These are phyloP conservation scores for Poeciliopsis paucimaculata DNA, from an alignment of 2,797 vertebrate species.

Conservation along the genomic window DNA sequence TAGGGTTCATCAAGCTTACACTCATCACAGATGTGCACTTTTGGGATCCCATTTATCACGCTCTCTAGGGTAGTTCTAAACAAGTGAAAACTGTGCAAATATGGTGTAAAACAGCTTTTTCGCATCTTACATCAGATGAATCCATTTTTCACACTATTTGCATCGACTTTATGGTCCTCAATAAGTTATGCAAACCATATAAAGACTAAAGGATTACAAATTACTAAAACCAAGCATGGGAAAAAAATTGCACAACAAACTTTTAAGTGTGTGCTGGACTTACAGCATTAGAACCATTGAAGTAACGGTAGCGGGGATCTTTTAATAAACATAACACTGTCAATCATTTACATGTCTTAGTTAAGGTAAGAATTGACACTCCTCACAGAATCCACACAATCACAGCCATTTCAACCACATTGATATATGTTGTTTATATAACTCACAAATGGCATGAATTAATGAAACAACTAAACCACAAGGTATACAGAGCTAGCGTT, in stretches of 20 bases:
- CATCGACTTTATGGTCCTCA: neutral
- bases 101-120: neutral
- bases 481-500: too few relatives aligned
- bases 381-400: neutral
- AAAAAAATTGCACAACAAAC: neutral
- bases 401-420: neutral
- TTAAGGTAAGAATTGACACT: neutral
- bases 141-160: neutral
- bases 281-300: neutral
- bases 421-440: too few relatives aligned
- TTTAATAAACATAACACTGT: neutral
- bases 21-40: constrained; percentile 5
- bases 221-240: neutral
- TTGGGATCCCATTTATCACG: constrained; percentile 3
- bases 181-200: neutral
- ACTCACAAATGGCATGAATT: neutral
- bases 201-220: neutral
- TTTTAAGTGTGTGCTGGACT: neutral
- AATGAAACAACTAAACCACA: neutral
- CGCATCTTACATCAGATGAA: neutral
- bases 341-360: neutral
- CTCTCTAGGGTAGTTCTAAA: neutral
- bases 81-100: neutral
- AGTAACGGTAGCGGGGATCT: neutral
- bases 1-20: constrained; percentile 1